Evolutionary conservation across 2,888 invertebrate genomes (phyloP), one percentile per base, ranked within the genome.

Genomic region (Bembecia ichneumoniformis): DNA sequence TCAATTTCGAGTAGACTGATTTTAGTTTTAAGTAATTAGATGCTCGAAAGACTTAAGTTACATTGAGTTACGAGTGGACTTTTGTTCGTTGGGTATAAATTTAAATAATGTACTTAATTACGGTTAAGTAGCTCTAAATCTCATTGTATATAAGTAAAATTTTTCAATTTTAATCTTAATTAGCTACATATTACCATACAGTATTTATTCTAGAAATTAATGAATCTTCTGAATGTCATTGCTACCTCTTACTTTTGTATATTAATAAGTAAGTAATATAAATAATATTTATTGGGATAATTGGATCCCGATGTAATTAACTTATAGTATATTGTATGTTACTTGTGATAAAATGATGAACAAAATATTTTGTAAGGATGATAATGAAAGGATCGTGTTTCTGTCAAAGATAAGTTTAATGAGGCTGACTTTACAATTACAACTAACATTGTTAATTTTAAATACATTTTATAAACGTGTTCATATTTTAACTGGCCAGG

Each of bases 1-100:
- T 86, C 82, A 65, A 76, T 75, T 70, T 71, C 62, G 84, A 82
- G 83, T 76, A 76, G 87, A 87, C 87, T 87, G 86, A 87, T 74
- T 71, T 71, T 83, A 84, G 76, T 62, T n/a, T 71, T 86, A 86
- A 83, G 83, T 74, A 69, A 28, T 79, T 81, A 77, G 75, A 68
- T 73, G 74, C 75, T 80, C 63, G 63, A 66, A 62, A 64, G 67
- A 65, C 62, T 62, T 75, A 76, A 76, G 67, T 74, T 54, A 56
- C 14, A 15, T 44, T 44, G 44, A 15, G 13, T 16, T 44, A 15
- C 16, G 3, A 9, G 17, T 44, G 7, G 16, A 17, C 17, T 44
- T 15, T 14, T 40, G n/a, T n/a, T 40, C 15, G 15, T 44, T 14
- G 44, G n/a, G 13, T 16, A 16, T 44, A 15, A 44, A 11, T 13